A percentile compares a stretch with the other conserved stretches of the same genome.
Conservation (phyloP, 2,888 invertebrate species). For the Drymonia ruficornis region DNA sequence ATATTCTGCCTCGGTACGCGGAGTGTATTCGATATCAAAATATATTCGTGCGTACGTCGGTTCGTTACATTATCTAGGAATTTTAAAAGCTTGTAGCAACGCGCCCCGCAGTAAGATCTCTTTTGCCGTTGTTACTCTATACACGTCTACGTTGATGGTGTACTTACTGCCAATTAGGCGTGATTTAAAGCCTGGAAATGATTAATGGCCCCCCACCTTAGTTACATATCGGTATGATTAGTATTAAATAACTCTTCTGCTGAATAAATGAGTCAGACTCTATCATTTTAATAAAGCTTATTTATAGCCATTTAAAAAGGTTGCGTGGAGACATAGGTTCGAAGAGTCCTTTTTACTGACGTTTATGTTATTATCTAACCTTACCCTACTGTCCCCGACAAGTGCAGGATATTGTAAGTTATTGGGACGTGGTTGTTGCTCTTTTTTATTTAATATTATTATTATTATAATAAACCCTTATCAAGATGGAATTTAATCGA, state of each 20-base stretch:
- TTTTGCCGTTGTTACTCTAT: conserved; percentile 27
- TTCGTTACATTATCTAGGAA: conserved; percentile 78
- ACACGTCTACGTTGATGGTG: conserved; percentile 16
- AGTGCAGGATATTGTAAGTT: no score
- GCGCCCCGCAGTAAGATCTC: conserved; percentile 32
- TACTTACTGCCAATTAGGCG: conserved; percentile 18
- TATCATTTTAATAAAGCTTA: no score
- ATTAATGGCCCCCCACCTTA: neutral
- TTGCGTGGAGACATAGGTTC: no score
- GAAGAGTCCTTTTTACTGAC: no score
- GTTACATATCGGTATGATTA: neutral
- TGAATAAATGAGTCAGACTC: neutral
- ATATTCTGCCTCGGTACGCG: conserved; percentile 54
- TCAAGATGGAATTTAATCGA: no score
- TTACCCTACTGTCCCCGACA: no score
- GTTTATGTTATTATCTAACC: no score
- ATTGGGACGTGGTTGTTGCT: no score
- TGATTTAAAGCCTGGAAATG: neutral
- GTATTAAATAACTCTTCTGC: neutral
- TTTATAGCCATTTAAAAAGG: no score
- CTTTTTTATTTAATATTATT: no score
- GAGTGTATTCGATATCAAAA: conserved; percentile 43
- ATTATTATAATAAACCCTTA: no score
- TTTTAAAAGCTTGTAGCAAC: conserved; percentile 77
- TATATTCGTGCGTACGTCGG: conserved; percentile 50